Evolutionary conservation across 2,888 invertebrate species (phyloP).

Genomic region (Athetis lepigone): DNA sequence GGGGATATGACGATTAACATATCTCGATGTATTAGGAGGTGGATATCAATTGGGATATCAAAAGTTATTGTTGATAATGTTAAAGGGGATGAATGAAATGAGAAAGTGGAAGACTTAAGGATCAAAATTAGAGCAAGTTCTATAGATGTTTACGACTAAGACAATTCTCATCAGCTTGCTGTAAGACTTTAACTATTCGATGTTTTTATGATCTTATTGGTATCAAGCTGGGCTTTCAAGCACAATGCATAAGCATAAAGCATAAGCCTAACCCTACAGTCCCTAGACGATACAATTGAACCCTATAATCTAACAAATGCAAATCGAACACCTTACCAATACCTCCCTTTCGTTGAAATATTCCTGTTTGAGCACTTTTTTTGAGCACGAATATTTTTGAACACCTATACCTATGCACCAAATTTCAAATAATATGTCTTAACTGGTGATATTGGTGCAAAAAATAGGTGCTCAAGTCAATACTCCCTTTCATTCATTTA

Average conservation of each 20-base stretch:
- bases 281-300: conserved; percentile 31
- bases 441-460: too few species aligned
- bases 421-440: too few species aligned
- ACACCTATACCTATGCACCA: too few species aligned
- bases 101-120: too few species aligned
- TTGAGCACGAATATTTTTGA: too few species aligned
- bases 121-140: too few species aligned
- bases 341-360: conserved; percentile 66
- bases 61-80: background rate
- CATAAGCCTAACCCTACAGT: conserved; percentile 1
- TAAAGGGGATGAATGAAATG: background rate
- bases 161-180: too few species aligned
- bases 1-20: conserved; percentile 46
- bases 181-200: too few species aligned
- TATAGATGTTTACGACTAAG: too few species aligned
- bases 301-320: conserved; percentile 41
- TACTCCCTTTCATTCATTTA: conserved; percentile 74
- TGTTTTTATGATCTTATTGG: too few species aligned
- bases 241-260: background rate
- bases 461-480: too few species aligned
- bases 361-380: too few species aligned
- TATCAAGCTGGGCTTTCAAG: background rate
- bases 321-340: conserved; percentile 67
- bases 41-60: background rate
- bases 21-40: background rate